Evolutionary conservation across 2,797 vertebrate genomes (phyloP).

Genomic region (Cichlasoma orientale): DNA sequence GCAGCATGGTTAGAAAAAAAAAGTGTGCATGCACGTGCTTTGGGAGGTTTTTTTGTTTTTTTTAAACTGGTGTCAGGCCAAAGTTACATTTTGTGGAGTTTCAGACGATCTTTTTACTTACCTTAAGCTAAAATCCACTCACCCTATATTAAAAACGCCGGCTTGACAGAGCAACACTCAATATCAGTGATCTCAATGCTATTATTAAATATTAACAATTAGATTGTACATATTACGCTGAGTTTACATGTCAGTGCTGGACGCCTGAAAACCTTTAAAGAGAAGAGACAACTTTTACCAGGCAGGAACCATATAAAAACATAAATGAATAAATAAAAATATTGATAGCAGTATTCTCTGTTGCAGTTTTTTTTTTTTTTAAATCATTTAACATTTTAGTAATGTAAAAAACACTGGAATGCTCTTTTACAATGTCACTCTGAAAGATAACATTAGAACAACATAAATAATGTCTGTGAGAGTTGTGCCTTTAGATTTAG

Average conservation of each 20-base stretch:
- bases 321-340: neutral
- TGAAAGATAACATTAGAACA: too few species aligned
- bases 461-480: too few species aligned
- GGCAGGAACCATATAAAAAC: neutral
- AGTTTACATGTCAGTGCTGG: neutral
- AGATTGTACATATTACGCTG: neutral
- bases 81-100: neutral
- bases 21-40: neutral
- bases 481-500: neutral
- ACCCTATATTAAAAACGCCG: neutral
- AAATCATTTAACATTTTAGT: neutral
- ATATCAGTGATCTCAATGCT: neutral
- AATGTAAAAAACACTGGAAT: neutral
- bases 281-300: neutral
- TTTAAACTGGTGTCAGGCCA: neutral
- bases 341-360: too few species aligned
- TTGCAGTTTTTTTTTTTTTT: too few species aligned
- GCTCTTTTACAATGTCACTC: too few species aligned
- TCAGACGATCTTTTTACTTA: neutral
- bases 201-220: neutral
- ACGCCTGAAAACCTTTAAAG: neutral
- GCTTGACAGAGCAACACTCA: neutral
- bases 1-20: neutral
- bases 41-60: too few species aligned
- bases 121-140: neutral